A percentile compares a stretch with the other conserved stretches of the same genome.
phyloP scores from a whole-genome alignment of 2,797 vertebrate genomes.

The Petrocephalus sullivani region DNA sequence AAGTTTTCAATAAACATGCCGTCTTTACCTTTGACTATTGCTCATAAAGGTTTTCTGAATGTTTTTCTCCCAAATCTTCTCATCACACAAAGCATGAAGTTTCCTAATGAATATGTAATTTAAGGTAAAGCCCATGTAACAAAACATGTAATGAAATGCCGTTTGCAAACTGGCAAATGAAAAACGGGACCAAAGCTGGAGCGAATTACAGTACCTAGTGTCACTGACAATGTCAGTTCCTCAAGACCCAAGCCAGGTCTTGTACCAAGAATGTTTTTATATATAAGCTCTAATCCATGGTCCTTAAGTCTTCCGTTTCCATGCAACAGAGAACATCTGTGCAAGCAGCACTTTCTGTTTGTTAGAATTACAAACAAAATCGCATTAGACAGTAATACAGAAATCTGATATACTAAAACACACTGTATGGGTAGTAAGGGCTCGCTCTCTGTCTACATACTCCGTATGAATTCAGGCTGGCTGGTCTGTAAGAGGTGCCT shows the following conservation, averaged over 20 bases:
- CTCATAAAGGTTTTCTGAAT: not conserved
- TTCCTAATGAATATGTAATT: not conserved
- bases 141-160: not conserved
- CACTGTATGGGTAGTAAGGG: not conserved
- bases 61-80: not conserved
- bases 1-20: not conserved
- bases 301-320: not conserved
- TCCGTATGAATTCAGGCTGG: not conserved
- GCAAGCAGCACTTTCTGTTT: not conserved
- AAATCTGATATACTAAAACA: not conserved
- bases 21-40: not conserved
- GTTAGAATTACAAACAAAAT: not conserved
- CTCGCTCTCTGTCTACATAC: not conserved
- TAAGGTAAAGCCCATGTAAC: not conserved
- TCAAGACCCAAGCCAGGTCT: not conserved
- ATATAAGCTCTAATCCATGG: not conserved
- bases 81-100: not conserved
- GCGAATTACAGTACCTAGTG: not conserved
- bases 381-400: not conserved
- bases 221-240: not conserved
- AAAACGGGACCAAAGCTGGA: not conserved
- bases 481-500: slow-evolving; percentile 38
- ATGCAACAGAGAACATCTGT: not conserved
- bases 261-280: not conserved
- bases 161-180: not conserved